Conservation (phyloP, 92 coral and sea anemone species). For the Isaurus tuberculatus region DNA sequence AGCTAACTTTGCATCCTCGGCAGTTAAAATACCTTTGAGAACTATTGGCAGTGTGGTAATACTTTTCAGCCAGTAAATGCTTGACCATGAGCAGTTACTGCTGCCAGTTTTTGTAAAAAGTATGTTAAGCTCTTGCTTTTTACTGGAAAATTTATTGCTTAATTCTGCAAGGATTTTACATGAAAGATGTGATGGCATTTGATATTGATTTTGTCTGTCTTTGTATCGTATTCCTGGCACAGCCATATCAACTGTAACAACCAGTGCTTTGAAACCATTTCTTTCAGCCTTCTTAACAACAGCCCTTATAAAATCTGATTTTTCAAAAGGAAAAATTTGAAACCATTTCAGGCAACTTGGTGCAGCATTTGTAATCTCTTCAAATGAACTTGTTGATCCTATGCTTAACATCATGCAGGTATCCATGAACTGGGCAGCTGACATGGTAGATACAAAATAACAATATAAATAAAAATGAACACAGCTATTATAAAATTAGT, state of each 20-base stretch:
- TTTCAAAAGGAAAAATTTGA: constrained; percentile 40
- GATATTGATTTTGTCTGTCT: constrained; percentile 1
- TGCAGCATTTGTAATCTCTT: constrained; percentile 64
- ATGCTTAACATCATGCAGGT: constrained; percentile 67
- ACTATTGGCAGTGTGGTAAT: too few species aligned
- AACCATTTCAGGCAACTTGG: constrained; percentile 66
- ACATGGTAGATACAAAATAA: constrained; percentile 1
- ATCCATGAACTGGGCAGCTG: constrained; percentile 57
- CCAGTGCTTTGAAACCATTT: constrained; percentile 77
- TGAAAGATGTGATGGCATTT: constrained; percentile 17
- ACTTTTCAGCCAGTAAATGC: too few species aligned
- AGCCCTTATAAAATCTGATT: neutral
- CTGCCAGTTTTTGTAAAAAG: neutral
- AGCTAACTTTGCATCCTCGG: too few species aligned
- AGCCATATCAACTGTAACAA: constrained; percentile 66
- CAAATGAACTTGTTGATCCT: constrained; percentile 53
- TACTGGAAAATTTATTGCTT: neutral
- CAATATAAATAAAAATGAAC: neutral
- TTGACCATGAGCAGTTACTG: too few species aligned
- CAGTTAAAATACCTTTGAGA: too few species aligned
- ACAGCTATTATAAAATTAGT: neutral
- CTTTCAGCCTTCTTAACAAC: constrained; percentile 66
- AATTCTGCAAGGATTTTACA: neutral
- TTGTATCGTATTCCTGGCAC: constrained; percentile 36
- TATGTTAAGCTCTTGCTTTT: too few species aligned